These are phyloP conservation scores for Yponomeuta sedellus DNA, from an alignment of 2,888 invertebrate genomes.

Conservation along the genomic window DNA sequence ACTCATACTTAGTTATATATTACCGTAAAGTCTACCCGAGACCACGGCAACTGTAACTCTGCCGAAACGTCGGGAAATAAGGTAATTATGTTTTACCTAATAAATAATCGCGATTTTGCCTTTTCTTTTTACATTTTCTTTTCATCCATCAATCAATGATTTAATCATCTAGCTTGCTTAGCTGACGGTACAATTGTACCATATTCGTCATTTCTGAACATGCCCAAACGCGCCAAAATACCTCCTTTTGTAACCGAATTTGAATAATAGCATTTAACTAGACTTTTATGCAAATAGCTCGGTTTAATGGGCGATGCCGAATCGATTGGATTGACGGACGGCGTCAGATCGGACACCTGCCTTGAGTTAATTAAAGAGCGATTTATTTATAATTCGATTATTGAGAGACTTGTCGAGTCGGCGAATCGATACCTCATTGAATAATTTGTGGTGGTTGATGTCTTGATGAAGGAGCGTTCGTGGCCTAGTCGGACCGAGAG, in stretches of 20 bases:
- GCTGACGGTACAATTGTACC: too few relatives aligned
- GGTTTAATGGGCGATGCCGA: conserved; percentile 6
- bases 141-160: too few relatives aligned
- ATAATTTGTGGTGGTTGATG: background rate
- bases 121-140: too few relatives aligned
- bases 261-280: conserved; percentile 2
- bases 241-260: background rate
- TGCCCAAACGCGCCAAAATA: background rate
- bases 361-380: conserved; percentile 32
- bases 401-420: background rate
- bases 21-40: too few relatives aligned
- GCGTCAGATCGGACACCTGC: conserved; percentile 17
- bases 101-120: too few relatives aligned
- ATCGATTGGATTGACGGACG: conserved; percentile 6
- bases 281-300: conserved; percentile 8
- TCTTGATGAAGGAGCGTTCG: background rate
- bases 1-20: too few relatives aligned
- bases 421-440: background rate
- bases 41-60: too few relatives aligned
- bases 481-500: too few relatives aligned
- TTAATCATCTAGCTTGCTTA: too few relatives aligned
- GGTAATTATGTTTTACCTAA: too few relatives aligned
- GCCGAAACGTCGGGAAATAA: too few relatives aligned
- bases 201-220: background rate
- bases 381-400: conserved; percentile 27